Evolutionary conservation across 2,888 invertebrate genomes (phyloP).

Genomic region (Andrena flavipes): DNA sequence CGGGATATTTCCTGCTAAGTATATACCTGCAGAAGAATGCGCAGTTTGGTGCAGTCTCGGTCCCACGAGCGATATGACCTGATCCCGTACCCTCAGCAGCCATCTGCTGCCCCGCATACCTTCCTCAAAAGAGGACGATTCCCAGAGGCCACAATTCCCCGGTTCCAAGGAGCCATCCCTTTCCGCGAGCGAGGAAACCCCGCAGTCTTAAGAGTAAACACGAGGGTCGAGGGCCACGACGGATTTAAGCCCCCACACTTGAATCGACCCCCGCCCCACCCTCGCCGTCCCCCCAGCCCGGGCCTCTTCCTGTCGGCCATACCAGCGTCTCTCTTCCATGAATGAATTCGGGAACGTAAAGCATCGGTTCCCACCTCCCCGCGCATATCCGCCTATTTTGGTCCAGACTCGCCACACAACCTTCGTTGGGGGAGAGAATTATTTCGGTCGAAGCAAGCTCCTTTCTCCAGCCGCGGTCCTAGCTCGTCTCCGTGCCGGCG

Average conservation of each 20-base stretch:
- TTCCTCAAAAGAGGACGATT: not conserved
- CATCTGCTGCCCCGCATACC: conserved; percentile 39
- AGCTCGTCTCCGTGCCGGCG: too few relatives aligned
- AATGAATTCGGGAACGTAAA: conserved; percentile 59
- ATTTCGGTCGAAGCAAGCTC: conserved; percentile 72
- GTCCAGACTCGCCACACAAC: conserved; percentile 72
- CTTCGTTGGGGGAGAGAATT: conserved; percentile 77
- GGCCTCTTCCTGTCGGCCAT: conserved; percentile 33
- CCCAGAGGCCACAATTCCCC: not conserved
- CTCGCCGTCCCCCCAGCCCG: not conserved
- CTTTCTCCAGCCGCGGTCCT: conserved; percentile 52
- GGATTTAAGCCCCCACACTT: conserved; percentile 36
- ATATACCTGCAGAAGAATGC: conserved; percentile 51
- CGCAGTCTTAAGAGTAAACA: conserved; percentile 15
- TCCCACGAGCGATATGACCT: conserved; percentile 46
- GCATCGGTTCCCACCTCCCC: conserved; percentile 36
- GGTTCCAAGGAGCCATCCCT: not conserved
- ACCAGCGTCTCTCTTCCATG: conserved; percentile 40
- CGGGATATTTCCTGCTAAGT: conserved; percentile 16
- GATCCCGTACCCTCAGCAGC: conserved; percentile 37
- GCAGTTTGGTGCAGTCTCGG: conserved; percentile 2
- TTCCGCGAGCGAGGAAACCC: not conserved
- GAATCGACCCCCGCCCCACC: conserved; percentile 34
- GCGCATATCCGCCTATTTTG: conserved; percentile 72
- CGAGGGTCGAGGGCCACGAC: not conserved